Conservation (phyloP, 1,140 invertebrate species). For the Gryllus bimaculatus region DNA sequence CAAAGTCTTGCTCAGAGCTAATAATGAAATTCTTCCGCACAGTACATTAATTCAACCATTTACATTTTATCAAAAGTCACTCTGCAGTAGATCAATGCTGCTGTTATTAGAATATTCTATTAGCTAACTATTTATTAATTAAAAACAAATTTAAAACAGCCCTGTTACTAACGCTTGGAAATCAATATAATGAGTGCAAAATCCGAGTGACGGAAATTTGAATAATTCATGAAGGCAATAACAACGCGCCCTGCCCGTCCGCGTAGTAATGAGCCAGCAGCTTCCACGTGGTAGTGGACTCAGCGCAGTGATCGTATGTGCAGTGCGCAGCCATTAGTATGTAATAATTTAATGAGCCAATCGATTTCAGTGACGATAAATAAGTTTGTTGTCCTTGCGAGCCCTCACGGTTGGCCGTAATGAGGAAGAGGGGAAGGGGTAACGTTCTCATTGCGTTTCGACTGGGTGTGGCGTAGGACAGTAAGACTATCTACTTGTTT, state of each 20-base stretch:
- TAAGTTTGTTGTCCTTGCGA: no score
- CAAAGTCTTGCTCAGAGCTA: no score
- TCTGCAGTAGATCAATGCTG: not conserved
- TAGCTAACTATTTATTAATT: constrained; percentile 2
- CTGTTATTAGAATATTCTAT: not conserved
- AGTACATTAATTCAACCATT: not conserved
- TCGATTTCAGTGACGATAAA: not conserved
- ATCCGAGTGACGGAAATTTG: not conserved
- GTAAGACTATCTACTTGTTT: no score
- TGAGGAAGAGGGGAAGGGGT: no score
- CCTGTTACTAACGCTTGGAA: not conserved
- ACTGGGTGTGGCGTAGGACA: no score
- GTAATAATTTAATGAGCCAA: not conserved
- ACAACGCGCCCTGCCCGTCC: not conserved
- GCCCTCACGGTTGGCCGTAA: no score
- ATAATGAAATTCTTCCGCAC: no score
- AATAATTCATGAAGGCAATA: not conserved
- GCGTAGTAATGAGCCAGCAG: not conserved
- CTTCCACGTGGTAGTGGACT: not conserved
- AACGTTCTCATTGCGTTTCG: no score
- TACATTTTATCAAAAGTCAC: not conserved
- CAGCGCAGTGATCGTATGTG: not conserved
- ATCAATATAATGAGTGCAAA: not conserved
- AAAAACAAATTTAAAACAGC: not conserved
- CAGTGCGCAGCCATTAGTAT: not conserved